Percentiles rank a stretch among this genome's conserved stretches.
phyloP scores from a whole-genome alignment of 64 coral and sea anemone genomes.

The Orbicella faveolata region DNA sequence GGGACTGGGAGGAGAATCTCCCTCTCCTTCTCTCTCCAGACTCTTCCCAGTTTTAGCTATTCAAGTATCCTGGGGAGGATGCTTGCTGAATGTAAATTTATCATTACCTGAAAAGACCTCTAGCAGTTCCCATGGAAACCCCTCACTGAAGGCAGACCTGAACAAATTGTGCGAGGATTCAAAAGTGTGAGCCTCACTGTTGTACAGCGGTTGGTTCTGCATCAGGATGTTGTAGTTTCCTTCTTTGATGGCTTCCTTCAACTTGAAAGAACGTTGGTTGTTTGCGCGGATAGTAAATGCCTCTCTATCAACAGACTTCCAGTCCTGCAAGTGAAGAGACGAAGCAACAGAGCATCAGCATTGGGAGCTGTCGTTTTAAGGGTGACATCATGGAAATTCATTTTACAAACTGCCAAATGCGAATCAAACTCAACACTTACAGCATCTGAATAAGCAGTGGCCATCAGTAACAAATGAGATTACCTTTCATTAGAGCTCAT shows the following conservation, averaged over 20 bases:
- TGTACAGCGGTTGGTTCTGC: conserved; percentile 68
- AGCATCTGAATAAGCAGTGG: neutral
- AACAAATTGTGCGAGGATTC: conserved; percentile 75
- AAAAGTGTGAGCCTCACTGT: conserved; percentile 48
- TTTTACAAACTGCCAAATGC: neutral
- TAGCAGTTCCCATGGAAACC: conserved; percentile 90
- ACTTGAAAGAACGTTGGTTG: conserved; percentile 49
- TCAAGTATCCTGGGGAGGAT: no score
- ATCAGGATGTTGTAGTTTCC: conserved; percentile 68
- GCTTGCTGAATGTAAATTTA: neutral
- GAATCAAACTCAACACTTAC: neutral
- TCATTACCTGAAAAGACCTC: conserved; percentile 75
- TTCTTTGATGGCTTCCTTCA: neutral
- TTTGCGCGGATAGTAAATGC: conserved; percentile 63
- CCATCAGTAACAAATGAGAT: no score
- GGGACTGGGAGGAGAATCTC: no score
- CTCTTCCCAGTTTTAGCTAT: no score
- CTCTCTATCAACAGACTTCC: conserved; percentile 66
- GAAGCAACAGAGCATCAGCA: neutral
- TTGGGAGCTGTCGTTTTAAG: neutral
- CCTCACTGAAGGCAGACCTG: conserved; percentile 67
- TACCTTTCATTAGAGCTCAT: no score
- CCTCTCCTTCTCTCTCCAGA: no score
- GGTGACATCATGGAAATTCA: neutral
- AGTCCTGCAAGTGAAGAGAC: conserved; percentile 46